Evolutionary conservation across 1,140 invertebrate species (phyloP).

Genomic region (Drosophila albomicans): DNA sequence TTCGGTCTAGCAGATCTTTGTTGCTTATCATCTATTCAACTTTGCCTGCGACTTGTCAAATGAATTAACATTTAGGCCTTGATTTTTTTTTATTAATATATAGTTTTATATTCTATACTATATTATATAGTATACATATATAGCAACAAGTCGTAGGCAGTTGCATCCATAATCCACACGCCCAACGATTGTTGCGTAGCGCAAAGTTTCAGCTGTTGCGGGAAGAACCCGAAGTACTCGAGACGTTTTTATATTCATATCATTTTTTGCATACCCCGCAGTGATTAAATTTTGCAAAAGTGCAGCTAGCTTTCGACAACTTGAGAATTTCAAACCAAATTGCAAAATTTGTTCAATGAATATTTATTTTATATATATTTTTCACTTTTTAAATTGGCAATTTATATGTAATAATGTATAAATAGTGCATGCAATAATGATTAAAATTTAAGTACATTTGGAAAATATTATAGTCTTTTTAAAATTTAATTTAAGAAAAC

Average conservation of each 20-base stretch:
- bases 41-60: too few relatives aligned
- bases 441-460: too few relatives aligned
- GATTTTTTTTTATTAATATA: neutral
- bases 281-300: neutral
- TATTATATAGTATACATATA: neutral
- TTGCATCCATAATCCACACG: constrained; percentile 8
- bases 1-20: too few relatives aligned
- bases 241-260: constrained; percentile 30
- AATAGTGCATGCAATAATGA: too few relatives aligned
- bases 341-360: too few relatives aligned
- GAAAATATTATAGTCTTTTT: too few relatives aligned
- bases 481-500: too few relatives aligned
- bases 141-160: neutral
- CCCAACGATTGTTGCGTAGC: constrained; percentile 6
- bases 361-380: neutral
- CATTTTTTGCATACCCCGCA: constrained; percentile 17
- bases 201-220: constrained; percentile 20
- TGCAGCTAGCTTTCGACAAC: neutral
- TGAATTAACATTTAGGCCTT: neutral
- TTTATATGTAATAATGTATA: too few relatives aligned
- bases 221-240: constrained; percentile 39
- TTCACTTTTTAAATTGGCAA: neutral
- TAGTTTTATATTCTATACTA: neutral
- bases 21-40: too few relatives aligned
- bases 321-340: too few relatives aligned